Base-by-base conservation (phyloP, 2,113 vertebrate genomes). In the Laticauda laticaudata region DNA sequence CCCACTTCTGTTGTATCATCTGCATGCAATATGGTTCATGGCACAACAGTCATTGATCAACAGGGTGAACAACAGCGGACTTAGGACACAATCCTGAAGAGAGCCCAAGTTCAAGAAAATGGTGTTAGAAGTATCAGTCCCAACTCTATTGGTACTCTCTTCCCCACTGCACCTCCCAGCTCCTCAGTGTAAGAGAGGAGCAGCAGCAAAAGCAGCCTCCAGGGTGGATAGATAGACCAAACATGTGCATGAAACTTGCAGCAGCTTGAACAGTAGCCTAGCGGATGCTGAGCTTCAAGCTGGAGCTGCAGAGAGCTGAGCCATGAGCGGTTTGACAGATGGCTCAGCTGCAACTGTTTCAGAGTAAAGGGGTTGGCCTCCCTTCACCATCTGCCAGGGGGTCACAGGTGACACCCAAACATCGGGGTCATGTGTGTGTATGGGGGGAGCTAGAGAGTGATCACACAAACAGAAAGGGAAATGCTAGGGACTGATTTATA, bases 311-410 rank as follows among this genome's bases (percentile, higher is more conserved):
- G 95, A 75, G 94, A 85, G 75, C 75, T 61, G 88, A 43, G 93
- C 57, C 51, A 2, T 0, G 93, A 94, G 95, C 87, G 90, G 34
- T 86, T 81, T 87, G 95, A 94, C 95, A 96, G 96, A 96, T 96
- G 96, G 95, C 53, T 56, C 91, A 86, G 89, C 95, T 91, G 93
- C 94, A 55, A 90, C 94, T 94, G 95, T 54, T 96, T 95, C 94
- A 6, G 61, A 93, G 90, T 81, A 88, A 88, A 54, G 95, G 93
- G 93, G 14, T 69, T 91, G 90, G 94, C 93, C 93, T 93, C 90
- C 95, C 95, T 59, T 1, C 94, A 10, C 95, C 96, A 96, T 96
- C 95, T 96, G 96, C 94, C 94, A 92, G 94, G 94, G 94, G 92
- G 95, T 95, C 95, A 95, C 95, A 64, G 94, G 95, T 94, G 95